Evolutionary conservation across 2,888 invertebrate genomes (phyloP), one percentile per base, ranked within the genome.

Genomic region (Epirrita christyi): DNA sequence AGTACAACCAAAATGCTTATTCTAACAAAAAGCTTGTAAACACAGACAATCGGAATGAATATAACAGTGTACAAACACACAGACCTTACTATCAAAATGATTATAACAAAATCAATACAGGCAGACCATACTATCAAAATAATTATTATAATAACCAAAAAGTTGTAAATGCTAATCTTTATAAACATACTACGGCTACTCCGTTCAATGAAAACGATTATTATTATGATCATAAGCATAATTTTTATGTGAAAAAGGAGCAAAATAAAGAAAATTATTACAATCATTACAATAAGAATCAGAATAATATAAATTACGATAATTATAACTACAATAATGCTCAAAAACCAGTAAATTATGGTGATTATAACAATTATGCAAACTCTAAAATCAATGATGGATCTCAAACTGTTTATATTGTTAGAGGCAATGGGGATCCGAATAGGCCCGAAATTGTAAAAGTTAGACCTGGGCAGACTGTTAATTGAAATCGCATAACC

Each of bases 351-450:
- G 44, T 32, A 5, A 38, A 27, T 36, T 43, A 42, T 28, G 27
- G 10, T 1, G 14, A 42, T 11, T 36, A 54, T 46, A 46, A 55
- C 47, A 40, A 55, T 40, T 50, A 54, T 34, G 46, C 9, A 11
- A 49, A 50, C 10, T 34, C 52, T 34, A 44, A 52, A 13, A 9
- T 36, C n/a, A 41, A 79, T 40, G 73, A 75, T 50, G 78, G 71
- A 9, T 15, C 75, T 6, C 73, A 74, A 53, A 83, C 85, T 1
- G 80, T 92, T n/a, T 92, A 92, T 44, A 75, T 92, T 32, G 82
- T 92, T 0, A 84, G 92, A 72, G 92, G 92, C 0, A 85, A 92
- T 59, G 87, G 90, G 0, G 92, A 92, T 67, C 91, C 91, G 0
- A 88, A 83, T 64, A 74, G 82, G 57, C 92, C 92, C 8, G 92